These are phyloP conservation scores for Willowsia nigromaculata DNA, from an alignment of 2,888 invertebrate genomes.

Conservation along the genomic window DNA sequence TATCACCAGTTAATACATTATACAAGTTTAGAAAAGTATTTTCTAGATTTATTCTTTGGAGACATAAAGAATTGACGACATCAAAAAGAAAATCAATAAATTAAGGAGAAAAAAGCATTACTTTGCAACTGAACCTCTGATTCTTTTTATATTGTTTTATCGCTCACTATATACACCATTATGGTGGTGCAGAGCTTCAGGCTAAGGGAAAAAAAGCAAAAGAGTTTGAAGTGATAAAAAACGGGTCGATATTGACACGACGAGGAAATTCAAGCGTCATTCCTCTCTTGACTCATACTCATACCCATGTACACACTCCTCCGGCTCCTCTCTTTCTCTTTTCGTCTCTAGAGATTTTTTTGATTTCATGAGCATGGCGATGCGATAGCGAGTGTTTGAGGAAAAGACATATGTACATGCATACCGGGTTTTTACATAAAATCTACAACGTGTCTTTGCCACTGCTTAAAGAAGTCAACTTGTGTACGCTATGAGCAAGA, in stretches of 20 bases:
- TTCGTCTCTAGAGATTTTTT: conserved; percentile 54
- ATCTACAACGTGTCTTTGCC: background rate
- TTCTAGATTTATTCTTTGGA: background rate
- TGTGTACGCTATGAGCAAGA: conserved; percentile 46
- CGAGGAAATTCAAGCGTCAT: conserved; percentile 68
- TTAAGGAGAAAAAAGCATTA: background rate
- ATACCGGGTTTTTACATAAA: background rate
- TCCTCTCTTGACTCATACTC: conserved; percentile 57
- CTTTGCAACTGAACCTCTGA: background rate
- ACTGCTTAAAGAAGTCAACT: conserved; percentile 49
- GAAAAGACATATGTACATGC: conserved; percentile 1
- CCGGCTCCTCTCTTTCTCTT: conserved; percentile 39
- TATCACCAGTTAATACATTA: background rate
- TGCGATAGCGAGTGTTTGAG: conserved; percentile 21
- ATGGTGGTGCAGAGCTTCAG: conserved; percentile 64
- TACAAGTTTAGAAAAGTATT: background rate
- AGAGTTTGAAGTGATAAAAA: conserved; percentile 67
- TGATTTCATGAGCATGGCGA: conserved; percentile 49
- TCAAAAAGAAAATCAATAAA: conserved; percentile 52
- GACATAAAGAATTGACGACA: conserved; percentile 39
- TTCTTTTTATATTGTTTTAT: conserved; percentile 49
- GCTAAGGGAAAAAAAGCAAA: conserved; percentile 48
- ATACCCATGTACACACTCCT: conserved; percentile 36
- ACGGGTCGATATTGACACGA: conserved; percentile 71
- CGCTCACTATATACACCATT: conserved; percentile 43